Percentiles rank a stretch among this genome's conserved stretches.
These are phyloP conservation scores for Torymus aiolomorphi DNA, from an alignment of 2,888 invertebrate species.

Conservation along the genomic window DNA sequence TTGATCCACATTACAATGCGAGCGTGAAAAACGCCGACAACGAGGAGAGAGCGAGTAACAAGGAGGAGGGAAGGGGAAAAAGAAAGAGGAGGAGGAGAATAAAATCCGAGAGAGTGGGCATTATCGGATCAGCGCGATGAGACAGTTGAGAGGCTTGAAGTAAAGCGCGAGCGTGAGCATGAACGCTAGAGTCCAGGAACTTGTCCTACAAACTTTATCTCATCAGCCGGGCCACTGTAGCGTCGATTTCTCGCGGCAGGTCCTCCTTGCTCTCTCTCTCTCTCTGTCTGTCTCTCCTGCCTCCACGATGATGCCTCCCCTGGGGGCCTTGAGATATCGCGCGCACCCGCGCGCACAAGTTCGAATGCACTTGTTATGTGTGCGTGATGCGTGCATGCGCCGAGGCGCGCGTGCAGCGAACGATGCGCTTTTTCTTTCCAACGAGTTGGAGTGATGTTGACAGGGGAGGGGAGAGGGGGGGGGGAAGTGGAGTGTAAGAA, in stretches of 20 bases:
- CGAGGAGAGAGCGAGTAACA: not conserved
- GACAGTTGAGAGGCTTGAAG: slow-evolving; percentile 18
- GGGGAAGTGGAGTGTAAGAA: no score
- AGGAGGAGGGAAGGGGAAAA: no score
- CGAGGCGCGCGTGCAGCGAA: no score
- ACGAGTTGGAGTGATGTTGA: no score
- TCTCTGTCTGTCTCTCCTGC: not conserved
- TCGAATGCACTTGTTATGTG: no score
- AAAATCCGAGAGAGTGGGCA: not conserved
- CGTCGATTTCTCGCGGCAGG: not conserved
- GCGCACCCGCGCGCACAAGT: no score
- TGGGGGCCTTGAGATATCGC: no score
- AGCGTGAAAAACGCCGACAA: not conserved
- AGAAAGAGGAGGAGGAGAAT: not conserved
- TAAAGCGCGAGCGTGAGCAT: not conserved
- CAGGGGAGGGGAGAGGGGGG: no score
- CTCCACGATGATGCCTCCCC: not conserved
- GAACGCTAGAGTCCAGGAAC: slow-evolving; percentile 16
- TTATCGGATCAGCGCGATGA: slow-evolving; percentile 30
- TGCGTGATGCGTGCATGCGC: no score
- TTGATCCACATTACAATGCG: not conserved
- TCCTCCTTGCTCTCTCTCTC: slow-evolving; percentile 2
- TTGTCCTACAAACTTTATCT: slow-evolving; percentile 41
- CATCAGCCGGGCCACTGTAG: slow-evolving; percentile 11
- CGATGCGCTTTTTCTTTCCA: no score